Percentiles rank a stretch among this genome's conserved stretches.
Conservation (phyloP, 2,797 vertebrate genomes). For the Malacoctenus gilli region DNA sequence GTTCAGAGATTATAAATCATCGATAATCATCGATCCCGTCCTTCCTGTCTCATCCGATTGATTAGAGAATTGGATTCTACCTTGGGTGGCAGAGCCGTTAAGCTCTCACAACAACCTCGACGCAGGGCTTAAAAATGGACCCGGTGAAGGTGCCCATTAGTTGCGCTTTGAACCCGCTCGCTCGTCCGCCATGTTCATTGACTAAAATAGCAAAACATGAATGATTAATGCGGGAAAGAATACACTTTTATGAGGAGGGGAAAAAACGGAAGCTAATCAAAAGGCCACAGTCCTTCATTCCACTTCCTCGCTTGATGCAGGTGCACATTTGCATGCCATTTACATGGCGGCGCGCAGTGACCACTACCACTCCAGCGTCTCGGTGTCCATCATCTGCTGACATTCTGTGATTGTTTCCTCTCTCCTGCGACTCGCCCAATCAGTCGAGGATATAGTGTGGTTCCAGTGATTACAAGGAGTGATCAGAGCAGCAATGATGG, state of each 20-base stretch:
- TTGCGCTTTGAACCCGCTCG: constrained; percentile 37
- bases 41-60: constrained; percentile 40
- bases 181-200: constrained; percentile 28
- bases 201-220: constrained; percentile 49
- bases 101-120: constrained; percentile 14
- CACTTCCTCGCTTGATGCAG: constrained; percentile 70
- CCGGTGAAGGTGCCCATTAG: constrained; percentile 23
- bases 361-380: constrained; percentile 60
- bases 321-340: constrained; percentile 82
- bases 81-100: constrained; percentile 28
- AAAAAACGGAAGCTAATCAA: constrained; percentile 70
- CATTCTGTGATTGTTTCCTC: constrained; percentile 77
- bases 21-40: constrained; percentile 41
- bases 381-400: constrained; percentile 75
- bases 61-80: constrained; percentile 45
- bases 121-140: constrained; percentile 26
- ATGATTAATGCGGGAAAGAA: constrained; percentile 66
- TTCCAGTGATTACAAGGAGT: constrained; percentile 78
- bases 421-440: constrained; percentile 68
- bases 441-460: constrained; percentile 75
- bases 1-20: constrained; percentile 38
- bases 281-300: constrained; percentile 72
- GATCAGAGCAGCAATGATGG: constrained; percentile 72
- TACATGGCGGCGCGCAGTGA: constrained; percentile 73
- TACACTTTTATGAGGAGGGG: constrained; percentile 49